A percentile compares a stretch with the other conserved stretches of the same genome.
Evolutionary conservation across 2,113 vertebrate species (phyloP).

Genomic region (Heliornis fulica): DNA sequence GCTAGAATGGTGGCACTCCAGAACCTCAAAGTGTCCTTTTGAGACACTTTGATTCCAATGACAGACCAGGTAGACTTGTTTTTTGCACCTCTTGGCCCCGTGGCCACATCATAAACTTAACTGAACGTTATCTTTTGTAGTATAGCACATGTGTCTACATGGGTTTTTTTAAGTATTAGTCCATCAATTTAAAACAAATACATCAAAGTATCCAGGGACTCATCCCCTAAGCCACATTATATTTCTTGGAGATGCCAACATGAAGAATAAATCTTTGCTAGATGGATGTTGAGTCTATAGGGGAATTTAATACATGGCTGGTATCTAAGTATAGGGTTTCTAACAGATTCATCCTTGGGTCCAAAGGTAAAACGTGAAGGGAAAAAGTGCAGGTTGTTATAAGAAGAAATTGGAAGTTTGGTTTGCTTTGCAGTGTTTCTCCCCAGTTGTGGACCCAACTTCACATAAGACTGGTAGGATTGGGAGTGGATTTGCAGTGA

Average conservation of each 20-base stretch:
- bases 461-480: neutral
- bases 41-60: neutral
- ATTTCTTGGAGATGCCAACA: neutral
- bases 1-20: neutral
- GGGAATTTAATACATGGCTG: neutral
- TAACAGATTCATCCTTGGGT: neutral
- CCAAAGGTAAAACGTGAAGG: neutral
- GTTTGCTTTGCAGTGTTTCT: neutral
- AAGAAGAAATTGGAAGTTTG: neutral
- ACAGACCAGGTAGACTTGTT: accelerated
- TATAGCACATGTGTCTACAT: accelerated
- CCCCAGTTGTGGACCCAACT: neutral
- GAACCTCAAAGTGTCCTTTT: neutral
- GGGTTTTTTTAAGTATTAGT: neutral
- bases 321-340: neutral
- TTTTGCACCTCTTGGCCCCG: neutral
- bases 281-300: neutral
- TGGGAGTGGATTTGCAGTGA: neutral
- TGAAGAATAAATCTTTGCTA: neutral
- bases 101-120: neutral
- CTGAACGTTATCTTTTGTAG: accelerated
- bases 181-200: neutral
- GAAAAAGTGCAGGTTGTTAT: neutral
- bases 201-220: neutral
- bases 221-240: neutral